These are phyloP conservation scores for Drosophila lini DNA, from an alignment of 1,140 invertebrate species.

Conservation along the genomic window DNA sequence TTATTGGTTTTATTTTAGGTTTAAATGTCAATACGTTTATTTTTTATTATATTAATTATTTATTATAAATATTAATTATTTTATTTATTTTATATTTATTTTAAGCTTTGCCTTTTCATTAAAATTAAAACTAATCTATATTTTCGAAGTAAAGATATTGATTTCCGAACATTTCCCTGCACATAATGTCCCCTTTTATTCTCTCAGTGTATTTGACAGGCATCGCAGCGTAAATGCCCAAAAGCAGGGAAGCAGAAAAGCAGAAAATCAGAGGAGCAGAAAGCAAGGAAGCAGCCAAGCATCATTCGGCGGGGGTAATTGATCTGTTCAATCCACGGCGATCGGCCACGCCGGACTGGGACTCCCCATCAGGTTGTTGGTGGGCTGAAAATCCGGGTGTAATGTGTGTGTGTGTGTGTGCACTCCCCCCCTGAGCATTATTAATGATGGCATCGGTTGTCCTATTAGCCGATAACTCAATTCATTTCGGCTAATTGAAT, in stretches of 20 bases:
- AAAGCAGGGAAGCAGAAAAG: conserved; percentile 11
- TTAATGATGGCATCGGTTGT: conserved; percentile 71
- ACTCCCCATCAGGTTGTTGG: conserved; percentile 52
- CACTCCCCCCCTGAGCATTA: conserved; percentile 58
- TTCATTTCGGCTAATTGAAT: conserved; percentile 75
- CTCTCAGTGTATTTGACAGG: conserved; percentile 4
- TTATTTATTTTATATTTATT: neutral
- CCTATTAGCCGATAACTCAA: conserved; percentile 78
- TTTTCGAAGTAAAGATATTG: neutral
- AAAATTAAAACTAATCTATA: neutral
- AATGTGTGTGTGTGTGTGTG: neutral
- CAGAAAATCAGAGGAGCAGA: conserved; percentile 14
- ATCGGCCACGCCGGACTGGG: conserved; percentile 69
- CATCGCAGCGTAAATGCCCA: conserved; percentile 7
- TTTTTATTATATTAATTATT: too few relatives aligned
- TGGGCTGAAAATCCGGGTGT: conserved; percentile 12
- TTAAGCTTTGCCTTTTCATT: too few relatives aligned
- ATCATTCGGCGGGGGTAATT: conserved; percentile 61
- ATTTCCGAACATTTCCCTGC: neutral
- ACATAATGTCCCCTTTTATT: neutral
- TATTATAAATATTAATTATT: too few relatives aligned
- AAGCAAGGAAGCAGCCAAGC: conserved; percentile 14
- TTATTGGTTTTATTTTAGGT: too few relatives aligned
- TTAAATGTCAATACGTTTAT: too few relatives aligned
- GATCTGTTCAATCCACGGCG: conserved; percentile 72